Conservation (phyloP, 1,140 invertebrate species). For the Tetramorium simillimum region DNA sequence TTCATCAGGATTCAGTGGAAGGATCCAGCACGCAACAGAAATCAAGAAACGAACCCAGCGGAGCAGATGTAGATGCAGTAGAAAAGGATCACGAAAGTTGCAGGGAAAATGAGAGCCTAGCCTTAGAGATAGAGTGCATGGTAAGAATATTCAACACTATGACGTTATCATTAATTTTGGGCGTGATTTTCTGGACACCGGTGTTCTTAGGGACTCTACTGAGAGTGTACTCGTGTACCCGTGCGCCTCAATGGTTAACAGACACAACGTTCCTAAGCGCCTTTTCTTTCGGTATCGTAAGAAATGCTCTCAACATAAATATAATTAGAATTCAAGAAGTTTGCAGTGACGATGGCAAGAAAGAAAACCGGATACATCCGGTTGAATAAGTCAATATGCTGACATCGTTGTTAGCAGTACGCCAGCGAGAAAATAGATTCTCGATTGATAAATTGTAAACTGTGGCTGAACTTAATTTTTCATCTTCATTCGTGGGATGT, state of each 20-base stretch:
- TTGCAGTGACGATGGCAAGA: slow-evolving; percentile 17
- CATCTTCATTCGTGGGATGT: no score
- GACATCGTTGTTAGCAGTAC: not conserved
- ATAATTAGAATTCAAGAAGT: slow-evolving; percentile 70
- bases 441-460: not conserved
- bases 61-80: not conserved
- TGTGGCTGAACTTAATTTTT: not conserved
- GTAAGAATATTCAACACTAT: not conserved
- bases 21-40: not conserved
- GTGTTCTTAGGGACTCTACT: slow-evolving; percentile 67
- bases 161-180: slow-evolving; percentile 44
- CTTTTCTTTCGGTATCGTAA: slow-evolving; percentile 63
- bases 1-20: not conserved
- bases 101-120: slow-evolving; percentile 2
- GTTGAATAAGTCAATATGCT: not conserved
- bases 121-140: not conserved
- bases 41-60: not conserved
- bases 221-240: slow-evolving; percentile 69
- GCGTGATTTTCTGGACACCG: slow-evolving; percentile 76
- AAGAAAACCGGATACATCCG: slow-evolving; percentile 73
- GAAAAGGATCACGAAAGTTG: not conserved
- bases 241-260: slow-evolving; percentile 67
- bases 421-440: not conserved
- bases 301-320: slow-evolving; percentile 74
- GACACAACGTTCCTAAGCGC: slow-evolving; percentile 67